Evolutionary conservation across 2,113 vertebrate genomes (phyloP).

Genomic region (Myrmecobius fasciatus): DNA sequence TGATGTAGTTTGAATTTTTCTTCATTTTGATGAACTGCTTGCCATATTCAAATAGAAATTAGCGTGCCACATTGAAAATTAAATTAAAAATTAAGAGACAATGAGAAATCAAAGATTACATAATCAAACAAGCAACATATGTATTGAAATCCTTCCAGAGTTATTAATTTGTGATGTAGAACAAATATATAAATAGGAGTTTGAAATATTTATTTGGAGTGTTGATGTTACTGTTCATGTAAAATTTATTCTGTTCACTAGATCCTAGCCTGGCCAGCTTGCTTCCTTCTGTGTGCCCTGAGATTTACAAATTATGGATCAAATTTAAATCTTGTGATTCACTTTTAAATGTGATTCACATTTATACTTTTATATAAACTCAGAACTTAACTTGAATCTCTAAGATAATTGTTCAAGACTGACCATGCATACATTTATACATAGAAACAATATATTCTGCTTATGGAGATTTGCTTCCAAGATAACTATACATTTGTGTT

Average conservation of each 20-base stretch:
- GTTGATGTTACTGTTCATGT: neutral
- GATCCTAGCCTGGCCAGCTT: neutral
- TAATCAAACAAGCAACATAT: neutral
- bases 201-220: neutral
- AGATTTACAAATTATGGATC: constrained; percentile 4
- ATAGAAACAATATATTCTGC: constrained; percentile 12
- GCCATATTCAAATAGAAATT: neutral
- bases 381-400: constrained; percentile 26
- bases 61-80: neutral
- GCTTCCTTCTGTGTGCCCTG: neutral
- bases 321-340: constrained; percentile 31
- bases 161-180: neutral
- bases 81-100: neutral
- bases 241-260: constrained; percentile 7
- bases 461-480: constrained; percentile 23
- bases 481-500: neutral
- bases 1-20: neutral
- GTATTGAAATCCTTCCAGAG: neutral
- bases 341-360: constrained; percentile 5
- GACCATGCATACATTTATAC: constrained; percentile 18
- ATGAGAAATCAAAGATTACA: neutral
- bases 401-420: constrained; percentile 31
- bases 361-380: neutral
- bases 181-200: neutral
- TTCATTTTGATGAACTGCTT: neutral